A percentile compares a stretch with the other conserved stretches of the same genome.
phyloP scores from a whole-genome alignment of 1,140 invertebrate species.

The Agrypnia vestita region DNA sequence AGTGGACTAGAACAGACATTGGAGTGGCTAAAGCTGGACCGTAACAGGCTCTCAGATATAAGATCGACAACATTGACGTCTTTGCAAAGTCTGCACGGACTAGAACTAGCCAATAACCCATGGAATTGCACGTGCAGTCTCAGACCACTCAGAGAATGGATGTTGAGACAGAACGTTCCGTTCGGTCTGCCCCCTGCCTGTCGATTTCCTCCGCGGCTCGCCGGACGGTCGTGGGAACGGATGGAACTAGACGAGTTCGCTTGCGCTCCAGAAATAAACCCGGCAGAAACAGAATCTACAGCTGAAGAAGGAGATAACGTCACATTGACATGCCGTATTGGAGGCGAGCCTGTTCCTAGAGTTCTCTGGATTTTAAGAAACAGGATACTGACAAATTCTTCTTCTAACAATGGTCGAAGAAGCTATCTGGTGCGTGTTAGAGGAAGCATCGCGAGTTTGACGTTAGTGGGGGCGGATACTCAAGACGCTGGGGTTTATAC shows the following conservation, averaged over 20 bases:
- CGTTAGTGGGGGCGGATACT: conserved; percentile 79
- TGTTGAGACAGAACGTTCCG: conserved; percentile 83
- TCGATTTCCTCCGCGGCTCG: conserved; percentile 75
- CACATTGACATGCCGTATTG: conserved; percentile 81
- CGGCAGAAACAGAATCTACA: conserved; percentile 72
- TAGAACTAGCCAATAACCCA: conserved; percentile 84
- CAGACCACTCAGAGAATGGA: conserved; percentile 84
- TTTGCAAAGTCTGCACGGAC: conserved; percentile 80
- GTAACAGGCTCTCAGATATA: conserved; percentile 80
- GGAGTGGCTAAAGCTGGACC: conserved; percentile 84
- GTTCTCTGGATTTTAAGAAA: conserved; percentile 66
- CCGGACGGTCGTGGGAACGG: conserved; percentile 80
- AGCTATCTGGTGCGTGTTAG: conserved; percentile 69
- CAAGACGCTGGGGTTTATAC: conserved; percentile 83
- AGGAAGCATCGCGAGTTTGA: conserved; percentile 78
- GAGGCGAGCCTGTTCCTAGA: conserved; percentile 79
- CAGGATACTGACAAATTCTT: conserved; percentile 71
- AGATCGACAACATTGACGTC: conserved; percentile 77
- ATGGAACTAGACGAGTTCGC: conserved; percentile 87
- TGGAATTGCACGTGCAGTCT: conserved; percentile 88
- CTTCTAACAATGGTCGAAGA: conserved; percentile 68
- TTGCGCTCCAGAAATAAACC: conserved; percentile 80
- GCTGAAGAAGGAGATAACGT: conserved; percentile 82
- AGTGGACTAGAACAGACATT: conserved; percentile 80
- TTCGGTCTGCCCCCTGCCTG: conserved; percentile 81